A percentile compares a stretch with the other conserved stretches of the same genome.
Evolutionary conservation across 2,888 invertebrate genomes (phyloP).

Genomic region (Macropis europaea): DNA sequence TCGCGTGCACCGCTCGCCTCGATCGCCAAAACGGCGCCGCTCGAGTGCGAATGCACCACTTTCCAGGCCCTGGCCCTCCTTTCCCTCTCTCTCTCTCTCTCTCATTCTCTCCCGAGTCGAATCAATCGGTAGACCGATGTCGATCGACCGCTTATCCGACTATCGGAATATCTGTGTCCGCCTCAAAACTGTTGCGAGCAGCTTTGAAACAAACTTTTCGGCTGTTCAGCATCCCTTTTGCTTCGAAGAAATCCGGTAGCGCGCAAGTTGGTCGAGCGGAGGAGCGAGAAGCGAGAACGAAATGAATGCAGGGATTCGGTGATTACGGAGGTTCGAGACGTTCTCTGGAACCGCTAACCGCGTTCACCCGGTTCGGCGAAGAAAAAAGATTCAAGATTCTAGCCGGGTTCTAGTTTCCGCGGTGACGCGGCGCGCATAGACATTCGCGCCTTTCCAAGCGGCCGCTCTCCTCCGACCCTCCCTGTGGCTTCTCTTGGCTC

Average conservation of each 20-base stretch:
- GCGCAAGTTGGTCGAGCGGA: neutral
- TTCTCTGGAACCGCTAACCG: slow-evolving; percentile 11
- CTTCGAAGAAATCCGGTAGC: neutral
- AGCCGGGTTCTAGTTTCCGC: slow-evolving; percentile 63
- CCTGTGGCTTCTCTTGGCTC: slow-evolving; percentile 17
- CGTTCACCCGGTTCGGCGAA: slow-evolving; percentile 2
- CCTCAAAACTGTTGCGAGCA: neutral
- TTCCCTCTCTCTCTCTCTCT: neutral
- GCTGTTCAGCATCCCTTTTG: neutral
- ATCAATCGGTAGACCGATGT: neutral
- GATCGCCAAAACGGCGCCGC: slow-evolving; percentile 40
- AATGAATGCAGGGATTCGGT: neutral
- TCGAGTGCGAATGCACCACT: slow-evolving; percentile 46
- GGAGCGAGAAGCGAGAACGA: neutral
- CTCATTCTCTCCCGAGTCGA: neutral
- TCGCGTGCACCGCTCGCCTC: slow-evolving; percentile 27
- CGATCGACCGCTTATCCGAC: neutral
- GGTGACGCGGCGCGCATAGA: slow-evolving; percentile 54
- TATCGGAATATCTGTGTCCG: slow-evolving; percentile 7
- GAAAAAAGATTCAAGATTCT: slow-evolving; percentile 55
- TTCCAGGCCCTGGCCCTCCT: slow-evolving; percentile 12
- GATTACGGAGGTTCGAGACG: slow-evolving; percentile 1
- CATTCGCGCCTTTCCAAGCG: slow-evolving; percentile 54
- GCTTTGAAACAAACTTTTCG: neutral
- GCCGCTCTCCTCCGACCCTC: slow-evolving; percentile 19